Conservation (phyloP, 2,888 invertebrate genomes). For the Rhagophthalmus giganteus region DNA sequence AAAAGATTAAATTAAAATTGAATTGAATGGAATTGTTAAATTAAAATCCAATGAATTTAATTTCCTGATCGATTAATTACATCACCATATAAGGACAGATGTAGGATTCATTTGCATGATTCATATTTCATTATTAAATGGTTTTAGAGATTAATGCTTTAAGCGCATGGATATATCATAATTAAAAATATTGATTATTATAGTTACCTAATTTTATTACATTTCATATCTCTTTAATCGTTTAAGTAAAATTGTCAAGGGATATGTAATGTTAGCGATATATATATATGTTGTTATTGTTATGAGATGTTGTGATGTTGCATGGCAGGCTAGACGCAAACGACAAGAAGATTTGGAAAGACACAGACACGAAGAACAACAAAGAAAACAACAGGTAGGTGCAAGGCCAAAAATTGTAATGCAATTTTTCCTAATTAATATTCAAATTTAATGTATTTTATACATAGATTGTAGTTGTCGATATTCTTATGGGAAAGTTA, state of each 20-base stretch:
- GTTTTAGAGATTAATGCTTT: constrained; percentile 35
- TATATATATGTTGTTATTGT: constrained; percentile 32
- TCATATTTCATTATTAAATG: constrained; percentile 11
- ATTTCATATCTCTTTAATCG: constrained; percentile 21
- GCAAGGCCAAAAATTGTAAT: not conserved
- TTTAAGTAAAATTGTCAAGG: constrained; percentile 1
- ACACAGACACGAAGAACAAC: constrained; percentile 80
- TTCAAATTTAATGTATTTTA: not conserved
- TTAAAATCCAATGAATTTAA: too few species aligned
- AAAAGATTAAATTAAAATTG: too few species aligned
- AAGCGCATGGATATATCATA: constrained; percentile 35
- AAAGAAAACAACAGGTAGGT: constrained; percentile 81
- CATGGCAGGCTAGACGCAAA: constrained; percentile 78
- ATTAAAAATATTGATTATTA: too few species aligned
- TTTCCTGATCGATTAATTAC: too few species aligned
- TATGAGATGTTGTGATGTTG: constrained; percentile 58
- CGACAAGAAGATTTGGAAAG: constrained; percentile 85
- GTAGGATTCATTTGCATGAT: constrained; percentile 19
- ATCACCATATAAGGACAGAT: not conserved
- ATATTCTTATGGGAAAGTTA: too few species aligned
- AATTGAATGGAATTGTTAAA: too few species aligned
- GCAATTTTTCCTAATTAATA: not conserved
- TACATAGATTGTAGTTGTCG: too few species aligned
- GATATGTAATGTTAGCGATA: constrained; percentile 22
- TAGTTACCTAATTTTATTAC: constrained; percentile 11